Percentiles rank a stretch among this genome's conserved stretches.
Conservation (phyloP, 1,140 invertebrate genomes). For the Polypedilum vanderplanki region DNA sequence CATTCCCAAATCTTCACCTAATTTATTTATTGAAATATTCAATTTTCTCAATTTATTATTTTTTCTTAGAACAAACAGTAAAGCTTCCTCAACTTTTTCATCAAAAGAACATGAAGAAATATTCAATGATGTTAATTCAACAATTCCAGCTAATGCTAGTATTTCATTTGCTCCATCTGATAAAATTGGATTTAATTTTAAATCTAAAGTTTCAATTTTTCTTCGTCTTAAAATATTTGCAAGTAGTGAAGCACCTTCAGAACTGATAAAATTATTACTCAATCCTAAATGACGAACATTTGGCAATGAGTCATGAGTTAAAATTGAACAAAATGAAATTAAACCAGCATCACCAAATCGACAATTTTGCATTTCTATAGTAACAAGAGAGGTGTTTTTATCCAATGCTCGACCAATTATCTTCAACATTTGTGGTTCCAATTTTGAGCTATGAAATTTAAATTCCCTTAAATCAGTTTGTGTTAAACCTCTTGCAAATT, state of each 20-base stretch:
- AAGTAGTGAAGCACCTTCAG: conserved; percentile 39
- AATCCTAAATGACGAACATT: conserved; percentile 40
- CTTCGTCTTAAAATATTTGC: conserved; percentile 37
- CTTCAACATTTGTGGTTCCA: conserved; percentile 39
- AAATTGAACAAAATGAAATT: conserved; percentile 38
- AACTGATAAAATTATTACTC: conserved; percentile 44
- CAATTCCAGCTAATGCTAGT: conserved; percentile 36
- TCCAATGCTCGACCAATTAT: conserved; percentile 40
- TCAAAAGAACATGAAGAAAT: conserved; percentile 38
- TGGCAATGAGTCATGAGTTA: conserved; percentile 38
- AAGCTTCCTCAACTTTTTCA: conserved; percentile 38
- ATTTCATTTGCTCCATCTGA: conserved; percentile 42
- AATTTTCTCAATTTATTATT: conserved; percentile 36
- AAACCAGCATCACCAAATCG: conserved; percentile 42
- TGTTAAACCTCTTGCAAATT: conserved; percentile 38
- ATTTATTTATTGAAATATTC: conserved; percentile 39
- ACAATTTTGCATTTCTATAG: conserved; percentile 40
- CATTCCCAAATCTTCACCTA: conserved; percentile 39
- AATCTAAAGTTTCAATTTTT: conserved; percentile 35
- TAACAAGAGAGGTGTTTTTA: conserved; percentile 39
- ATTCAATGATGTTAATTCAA: conserved; percentile 38
- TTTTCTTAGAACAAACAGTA: conserved; percentile 39
- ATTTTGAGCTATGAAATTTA: conserved; percentile 41
- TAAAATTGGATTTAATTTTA: conserved; percentile 41
- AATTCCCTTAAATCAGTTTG: conserved; percentile 40